A percentile compares a stretch with the other conserved stretches of the same genome.
phyloP scores from a whole-genome alignment of 2,113 vertebrate genomes.

The Cyprinodon variegatus region DNA sequence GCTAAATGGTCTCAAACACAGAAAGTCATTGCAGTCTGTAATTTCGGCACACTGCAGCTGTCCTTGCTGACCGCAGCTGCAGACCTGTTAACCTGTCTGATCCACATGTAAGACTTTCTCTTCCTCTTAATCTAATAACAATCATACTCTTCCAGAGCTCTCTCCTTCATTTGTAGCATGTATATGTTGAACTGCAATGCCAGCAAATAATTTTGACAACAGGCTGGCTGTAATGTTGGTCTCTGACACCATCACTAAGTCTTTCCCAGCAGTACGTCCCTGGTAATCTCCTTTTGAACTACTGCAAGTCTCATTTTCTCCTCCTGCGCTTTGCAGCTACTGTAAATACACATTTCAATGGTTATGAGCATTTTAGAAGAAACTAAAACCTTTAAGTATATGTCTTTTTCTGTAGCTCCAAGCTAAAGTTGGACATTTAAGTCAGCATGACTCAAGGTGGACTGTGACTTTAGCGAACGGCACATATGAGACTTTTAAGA shows the following conservation, averaged over 20 bases:
- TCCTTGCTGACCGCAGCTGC: slow-evolving; percentile 71
- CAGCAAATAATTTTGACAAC: slow-evolving; percentile 64
- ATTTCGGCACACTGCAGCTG: slow-evolving; percentile 74
- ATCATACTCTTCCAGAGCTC: slow-evolving; percentile 69
- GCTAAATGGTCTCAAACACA: slow-evolving; percentile 63
- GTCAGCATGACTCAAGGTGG: slow-evolving; percentile 50
- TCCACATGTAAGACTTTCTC: slow-evolving; percentile 79
- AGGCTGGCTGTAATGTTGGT: slow-evolving; percentile 71
- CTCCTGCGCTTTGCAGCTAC: slow-evolving; percentile 41
- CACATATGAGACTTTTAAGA: slow-evolving; percentile 48
- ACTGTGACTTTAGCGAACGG: slow-evolving; percentile 37
- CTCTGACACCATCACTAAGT: slow-evolving; percentile 48
- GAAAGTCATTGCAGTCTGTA: slow-evolving; percentile 76
- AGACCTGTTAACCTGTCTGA: slow-evolving; percentile 71
- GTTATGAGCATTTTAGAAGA: slow-evolving; percentile 32
- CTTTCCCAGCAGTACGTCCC: slow-evolving; percentile 64
- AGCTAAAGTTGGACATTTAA: slow-evolving; percentile 33
- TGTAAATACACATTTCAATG: slow-evolving; percentile 64
- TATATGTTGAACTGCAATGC: slow-evolving; percentile 67
- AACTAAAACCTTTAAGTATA: slow-evolving; percentile 53
- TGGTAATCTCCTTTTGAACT: slow-evolving; percentile 68
- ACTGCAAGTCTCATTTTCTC: slow-evolving; percentile 54
- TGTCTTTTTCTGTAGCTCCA: slow-evolving; percentile 24
- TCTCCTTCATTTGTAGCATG: slow-evolving; percentile 63
- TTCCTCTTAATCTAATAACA: slow-evolving; percentile 74